phyloP scores from a whole-genome alignment of 1,140 invertebrate genomes.

The Sitodiplosis mosellana region DNA sequence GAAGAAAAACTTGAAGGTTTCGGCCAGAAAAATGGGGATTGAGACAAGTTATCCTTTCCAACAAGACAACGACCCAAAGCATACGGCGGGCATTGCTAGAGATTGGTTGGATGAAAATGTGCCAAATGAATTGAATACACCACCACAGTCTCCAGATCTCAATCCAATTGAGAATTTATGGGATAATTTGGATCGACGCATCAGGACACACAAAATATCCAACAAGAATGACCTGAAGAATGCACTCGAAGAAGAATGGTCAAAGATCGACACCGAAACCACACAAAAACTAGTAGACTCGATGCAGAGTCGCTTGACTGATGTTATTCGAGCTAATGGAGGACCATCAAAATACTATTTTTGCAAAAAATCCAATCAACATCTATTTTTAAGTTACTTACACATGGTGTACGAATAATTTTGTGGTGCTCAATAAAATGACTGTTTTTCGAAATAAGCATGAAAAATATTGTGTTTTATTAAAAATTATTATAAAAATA shows the following conservation, averaged over 20 bases:
- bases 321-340: no score
- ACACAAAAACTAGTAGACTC: no score
- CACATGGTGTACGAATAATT: not conserved
- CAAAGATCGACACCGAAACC: no score
- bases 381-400: not conserved
- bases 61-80: no score
- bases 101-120: slow-evolving; percentile 6
- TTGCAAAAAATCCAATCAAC: no score
- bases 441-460: no score
- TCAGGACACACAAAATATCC: not conserved
- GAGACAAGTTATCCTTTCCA: slow-evolving; percentile 1
- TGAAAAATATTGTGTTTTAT: no score
- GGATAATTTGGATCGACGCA: not conserved
- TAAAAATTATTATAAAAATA: no score
- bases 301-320: no score
- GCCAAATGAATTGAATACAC: slow-evolving; percentile 3
- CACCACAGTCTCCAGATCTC: slow-evolving; percentile 5
- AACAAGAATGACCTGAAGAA: not conserved
- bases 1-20: not conserved
- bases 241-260: not conserved
- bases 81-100: slow-evolving; percentile 4
- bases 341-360: no score
- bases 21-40: slow-evolving; percentile 5
- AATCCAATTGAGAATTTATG: slow-evolving; percentile 5
- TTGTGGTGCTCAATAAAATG: no score